Evolutionary conservation across 2,888 invertebrate species (phyloP), one percentile per base, ranked within the genome.

Genomic region (Ethmia dodecea): DNA sequence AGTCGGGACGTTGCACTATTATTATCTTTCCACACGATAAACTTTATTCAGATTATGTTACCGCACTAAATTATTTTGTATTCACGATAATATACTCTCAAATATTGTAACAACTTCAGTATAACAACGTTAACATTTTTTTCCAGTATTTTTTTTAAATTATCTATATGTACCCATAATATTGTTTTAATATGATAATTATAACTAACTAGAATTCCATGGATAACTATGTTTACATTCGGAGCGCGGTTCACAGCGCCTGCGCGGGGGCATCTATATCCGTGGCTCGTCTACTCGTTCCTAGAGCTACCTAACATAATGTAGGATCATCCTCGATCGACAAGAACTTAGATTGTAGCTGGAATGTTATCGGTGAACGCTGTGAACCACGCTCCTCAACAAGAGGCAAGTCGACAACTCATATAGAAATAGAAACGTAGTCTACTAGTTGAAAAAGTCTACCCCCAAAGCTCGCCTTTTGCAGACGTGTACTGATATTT

Each of bases 21-120:
- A 73, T 73, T 73, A 77, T 75, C 76, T 54, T 61, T 64, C 67
- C 77, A 73, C 77, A 62, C 72, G 65, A 67, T 69, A 61, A 50
- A 58, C 56, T 63, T 56, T 51, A 56, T 53, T 59, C 65, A 49
- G 67, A 57, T 63, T 54, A 60, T 58, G 63, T 61, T 60, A 72
- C 66, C 71, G 69, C 73, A 70, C 74, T 77, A 74, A 68, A 68
- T 69, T 66, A 66, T 58, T 71, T 68, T 74, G 76, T 76, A 74
- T 73, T 63, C 71, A 65, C 70, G 67, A 68, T 75, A 75, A 83
- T 84, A 87, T 86, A 86, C 86, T 87, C 86, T 87, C 86, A 86
- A 81, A 87, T 84, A 86, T 81, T 83, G 79, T 84, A 86, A 87
- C 86, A 86, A 87, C 77, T 81, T 84, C 77, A 69, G 75, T 81